These are phyloP conservation scores for Poecilia wingei DNA, from an alignment of 2,797 vertebrate species.

Conservation along the genomic window DNA sequence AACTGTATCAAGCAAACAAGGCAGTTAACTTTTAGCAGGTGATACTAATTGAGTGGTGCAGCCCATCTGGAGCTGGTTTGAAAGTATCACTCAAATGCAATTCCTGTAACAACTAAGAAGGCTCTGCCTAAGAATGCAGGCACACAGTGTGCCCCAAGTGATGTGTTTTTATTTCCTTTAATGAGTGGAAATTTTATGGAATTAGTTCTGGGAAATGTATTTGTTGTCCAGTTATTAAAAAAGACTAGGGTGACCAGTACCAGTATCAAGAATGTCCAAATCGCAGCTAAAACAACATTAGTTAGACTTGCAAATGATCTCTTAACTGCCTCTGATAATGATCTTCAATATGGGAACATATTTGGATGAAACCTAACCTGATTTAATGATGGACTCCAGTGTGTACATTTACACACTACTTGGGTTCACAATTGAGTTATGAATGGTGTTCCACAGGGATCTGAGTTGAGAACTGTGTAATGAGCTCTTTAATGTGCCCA, in stretches of 20 bases:
- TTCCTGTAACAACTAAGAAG: conserved; percentile 36
- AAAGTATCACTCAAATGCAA: conserved; percentile 40
- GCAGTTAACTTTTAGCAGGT: conserved; percentile 55
- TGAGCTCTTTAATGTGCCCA: neutral
- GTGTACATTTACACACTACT: neutral
- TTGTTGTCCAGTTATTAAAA: neutral
- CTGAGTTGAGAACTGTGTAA: neutral
- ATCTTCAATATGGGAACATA: neutral
- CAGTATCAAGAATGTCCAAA: neutral
- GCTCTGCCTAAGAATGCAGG: conserved; percentile 12
- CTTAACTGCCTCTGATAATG: neutral
- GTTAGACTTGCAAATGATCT: neutral
- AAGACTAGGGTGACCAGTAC: neutral
- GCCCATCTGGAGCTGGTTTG: conserved; percentile 66
- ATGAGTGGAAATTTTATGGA: conserved; percentile 19
- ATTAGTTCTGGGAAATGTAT: conserved; percentile 7
- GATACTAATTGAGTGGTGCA: conserved; percentile 57
- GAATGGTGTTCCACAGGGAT: neutral
- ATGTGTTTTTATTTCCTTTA: conserved; percentile 9
- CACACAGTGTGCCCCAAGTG: neutral
- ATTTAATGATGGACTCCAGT: neutral
- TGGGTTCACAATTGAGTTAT: neutral
- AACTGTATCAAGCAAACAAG: conserved; percentile 30
- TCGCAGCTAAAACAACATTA: neutral
- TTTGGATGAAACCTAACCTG: neutral